Conservation (phyloP, 2,888 invertebrate genomes). For the Conops quadrifasciatus region DNA sequence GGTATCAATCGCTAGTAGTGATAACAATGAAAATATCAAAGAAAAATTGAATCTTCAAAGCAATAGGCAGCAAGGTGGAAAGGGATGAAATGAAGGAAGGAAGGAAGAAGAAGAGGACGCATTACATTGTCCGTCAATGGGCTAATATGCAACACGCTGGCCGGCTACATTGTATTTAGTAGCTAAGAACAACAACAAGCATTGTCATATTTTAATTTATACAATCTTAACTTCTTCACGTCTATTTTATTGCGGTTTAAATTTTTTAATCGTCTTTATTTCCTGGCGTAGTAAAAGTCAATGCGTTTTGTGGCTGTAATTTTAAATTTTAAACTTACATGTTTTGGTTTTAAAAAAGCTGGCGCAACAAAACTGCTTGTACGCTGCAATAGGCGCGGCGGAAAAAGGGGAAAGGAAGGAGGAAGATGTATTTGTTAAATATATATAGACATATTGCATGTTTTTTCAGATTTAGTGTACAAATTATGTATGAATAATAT, state of each 20-base stretch:
- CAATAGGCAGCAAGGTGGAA: no score
- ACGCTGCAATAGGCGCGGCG: neutral
- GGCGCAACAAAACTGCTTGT: neutral
- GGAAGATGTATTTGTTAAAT: no score
- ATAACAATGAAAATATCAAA: neutral
- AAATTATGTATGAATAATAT: no score
- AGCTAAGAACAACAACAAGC: no score
- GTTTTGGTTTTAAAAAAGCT: conserved; percentile 1
- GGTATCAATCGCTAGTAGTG: neutral
- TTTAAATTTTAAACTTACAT: conserved; percentile 18
- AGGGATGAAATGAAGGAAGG: no score
- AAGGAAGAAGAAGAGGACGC: no score
- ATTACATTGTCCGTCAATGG: conserved; percentile 19
- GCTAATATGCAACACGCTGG: no score
- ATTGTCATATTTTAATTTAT: conserved; percentile 30
- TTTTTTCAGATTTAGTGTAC: no score
- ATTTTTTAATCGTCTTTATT: neutral
- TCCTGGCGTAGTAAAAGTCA: neutral
- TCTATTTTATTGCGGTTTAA: no score
- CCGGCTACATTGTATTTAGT: no score
- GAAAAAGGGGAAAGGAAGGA: neutral
- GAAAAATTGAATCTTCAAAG: neutral
- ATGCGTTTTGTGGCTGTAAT: conserved; percentile 1
- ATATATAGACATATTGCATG: no score
- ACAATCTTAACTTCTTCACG: conserved; percentile 6